phyloP scores from a whole-genome alignment of 1,140 invertebrate species.

The Drosophila leontia region DNA sequence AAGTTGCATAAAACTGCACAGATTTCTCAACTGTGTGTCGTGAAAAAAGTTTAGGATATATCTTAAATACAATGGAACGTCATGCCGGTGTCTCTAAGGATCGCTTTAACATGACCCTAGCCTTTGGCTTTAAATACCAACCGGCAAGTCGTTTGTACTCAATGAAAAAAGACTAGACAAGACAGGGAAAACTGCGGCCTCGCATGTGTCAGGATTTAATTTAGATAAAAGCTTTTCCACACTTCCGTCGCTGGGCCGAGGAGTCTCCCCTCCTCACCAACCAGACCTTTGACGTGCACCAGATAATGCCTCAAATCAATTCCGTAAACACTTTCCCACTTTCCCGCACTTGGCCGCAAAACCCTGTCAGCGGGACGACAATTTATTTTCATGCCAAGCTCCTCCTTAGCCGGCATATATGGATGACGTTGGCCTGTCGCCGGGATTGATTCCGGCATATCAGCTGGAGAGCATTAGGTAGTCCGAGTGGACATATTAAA shows the following conservation, averaged over 20 bases:
- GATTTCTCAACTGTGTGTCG: conserved; percentile 52
- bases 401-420: conserved; percentile 14
- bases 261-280: conserved; percentile 1
- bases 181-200: conserved; percentile 11
- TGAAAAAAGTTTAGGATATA: conserved; percentile 51
- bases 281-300: conserved; percentile 43
- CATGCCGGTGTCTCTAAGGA: conserved; percentile 14
- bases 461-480: conserved; percentile 1
- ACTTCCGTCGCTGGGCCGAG: not conserved
- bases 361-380: conserved; percentile 59
- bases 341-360: conserved; percentile 37
- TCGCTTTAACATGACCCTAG: conserved; percentile 58
- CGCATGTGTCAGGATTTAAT: conserved; percentile 72
- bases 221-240: conserved; percentile 80
- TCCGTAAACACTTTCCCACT: conserved; percentile 66
- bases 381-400: conserved; percentile 71
- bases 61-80: conserved; percentile 27
- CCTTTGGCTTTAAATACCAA: conserved; percentile 40
- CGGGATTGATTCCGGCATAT: conserved; percentile 42
- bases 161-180: conserved; percentile 17
- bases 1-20: conserved; percentile 79
- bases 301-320: conserved; percentile 77
- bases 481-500: not conserved
- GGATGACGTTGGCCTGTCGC: conserved; percentile 21
- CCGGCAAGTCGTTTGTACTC: conserved; percentile 62